Base-by-base conservation (phyloP, 2,888 invertebrate genomes). In the Andrena praecox region DNA sequence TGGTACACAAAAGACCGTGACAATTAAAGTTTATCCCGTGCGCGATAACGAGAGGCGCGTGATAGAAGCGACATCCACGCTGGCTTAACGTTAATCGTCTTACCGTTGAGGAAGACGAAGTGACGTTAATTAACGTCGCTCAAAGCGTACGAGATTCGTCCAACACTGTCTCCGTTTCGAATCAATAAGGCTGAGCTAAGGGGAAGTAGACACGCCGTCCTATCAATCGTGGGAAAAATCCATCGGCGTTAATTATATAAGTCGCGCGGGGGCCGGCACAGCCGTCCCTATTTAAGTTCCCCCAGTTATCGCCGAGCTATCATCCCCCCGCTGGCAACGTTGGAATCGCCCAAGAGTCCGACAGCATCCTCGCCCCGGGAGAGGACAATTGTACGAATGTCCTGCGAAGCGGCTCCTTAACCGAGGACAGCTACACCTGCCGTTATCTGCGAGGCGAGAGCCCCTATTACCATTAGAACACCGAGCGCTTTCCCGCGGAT, bases 381-480 rank as follows among this genome's bases (percentile, higher is more conserved):
- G 27, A 16, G 50, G 42, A 56, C 69, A 31, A 71, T 82, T 75
- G 7, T 4, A 20, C 33, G 59, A 73, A 73, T 69, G 82, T 75
- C 31, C 64, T 52, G 82, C 67, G 50, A 82, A 81, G 27, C 48
- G 29, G 27, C 62, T 56, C 69, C 71, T 81, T 75, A 77, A 63
- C 54, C 69, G 67, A 42, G 66, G 62, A 72, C 64, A 72, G 75
- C 74, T 83, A 73, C 87, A 84, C 71, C 80, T 83, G 81, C 64
- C 48, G 78, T 87, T 89, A 89, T 85, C 83, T 71, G 69, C 67
- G 62, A 72, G 84, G 35, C 62, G 68, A 66, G 73, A 80, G 70
- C 35, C 78, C 48, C 80, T 78, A 86, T 86, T 87, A 82, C 78
- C 86, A 72, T 86, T 82, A 84, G 73, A 67, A 62, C 78, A 66